Evolutionary conservation across 2,888 invertebrate genomes (phyloP).

Genomic region (Tiphia femorata): DNA sequence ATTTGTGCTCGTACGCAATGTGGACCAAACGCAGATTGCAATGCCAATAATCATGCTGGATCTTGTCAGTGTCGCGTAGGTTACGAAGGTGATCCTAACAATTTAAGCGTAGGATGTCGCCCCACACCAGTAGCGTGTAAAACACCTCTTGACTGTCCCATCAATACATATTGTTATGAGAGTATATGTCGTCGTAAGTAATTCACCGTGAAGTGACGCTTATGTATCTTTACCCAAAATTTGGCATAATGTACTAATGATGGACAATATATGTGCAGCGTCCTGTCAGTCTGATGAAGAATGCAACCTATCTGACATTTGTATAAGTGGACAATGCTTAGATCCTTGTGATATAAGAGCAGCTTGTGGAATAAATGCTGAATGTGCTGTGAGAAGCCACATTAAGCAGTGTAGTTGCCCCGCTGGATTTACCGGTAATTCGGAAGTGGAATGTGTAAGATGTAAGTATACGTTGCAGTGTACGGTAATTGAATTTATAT

Average conservation of each 20-base stretch:
- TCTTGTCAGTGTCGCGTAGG: conserved; percentile 84
- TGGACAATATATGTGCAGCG: conserved; percentile 68
- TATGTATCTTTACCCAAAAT: too few relatives aligned
- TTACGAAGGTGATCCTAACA: conserved; percentile 82
- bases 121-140: conserved; percentile 81
- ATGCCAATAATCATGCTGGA: conserved; percentile 80
- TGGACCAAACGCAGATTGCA: conserved; percentile 87
- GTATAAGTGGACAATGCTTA: conserved; percentile 84
- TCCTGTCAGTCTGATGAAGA: conserved; percentile 85
- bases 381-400: conserved; percentile 81
- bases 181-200: conserved; percentile 85
- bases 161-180: conserved; percentile 86
- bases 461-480: conserved; percentile 71
- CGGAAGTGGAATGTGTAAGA: conserved; percentile 87
- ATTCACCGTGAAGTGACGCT: too few relatives aligned
- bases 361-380: conserved; percentile 87
- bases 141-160: conserved; percentile 80
- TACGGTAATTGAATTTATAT: neutral
- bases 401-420: conserved; percentile 87
- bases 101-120: conserved; percentile 79
- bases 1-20: conserved; percentile 84
- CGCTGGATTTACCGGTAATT: conserved; percentile 86
- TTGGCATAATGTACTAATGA: too few relatives aligned
- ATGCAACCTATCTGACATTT: conserved; percentile 84
- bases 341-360: conserved; percentile 83